A percentile compares a stretch with the other conserved stretches of the same genome.
Conservation (phyloP, 2,113 vertebrate species). For the Pyrgilauda ruficollis region DNA sequence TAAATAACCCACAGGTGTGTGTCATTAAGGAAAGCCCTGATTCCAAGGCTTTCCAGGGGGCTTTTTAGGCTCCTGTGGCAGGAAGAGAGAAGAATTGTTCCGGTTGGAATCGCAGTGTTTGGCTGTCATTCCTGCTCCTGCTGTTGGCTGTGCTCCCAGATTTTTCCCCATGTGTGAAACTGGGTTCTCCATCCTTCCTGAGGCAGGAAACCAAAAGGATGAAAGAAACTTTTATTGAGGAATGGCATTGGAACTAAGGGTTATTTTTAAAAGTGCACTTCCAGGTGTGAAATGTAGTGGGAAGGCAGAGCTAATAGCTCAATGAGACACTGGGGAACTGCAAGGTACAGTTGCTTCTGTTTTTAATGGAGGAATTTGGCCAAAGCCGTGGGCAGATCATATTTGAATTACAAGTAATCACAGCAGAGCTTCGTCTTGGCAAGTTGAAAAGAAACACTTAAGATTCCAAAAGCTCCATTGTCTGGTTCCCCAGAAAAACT, state of each 20-base stretch:
- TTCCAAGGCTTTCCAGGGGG: not conserved
- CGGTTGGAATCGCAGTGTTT: not conserved
- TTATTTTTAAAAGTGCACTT: not conserved
- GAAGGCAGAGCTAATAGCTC: not conserved
- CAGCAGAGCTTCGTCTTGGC: not conserved
- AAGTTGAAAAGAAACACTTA: not conserved
- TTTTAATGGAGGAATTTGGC: not conserved
- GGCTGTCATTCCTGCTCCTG: not conserved
- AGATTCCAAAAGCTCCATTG: not conserved
- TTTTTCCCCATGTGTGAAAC: rapidly evolving
- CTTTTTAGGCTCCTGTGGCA: not conserved
- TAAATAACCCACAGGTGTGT: not conserved
- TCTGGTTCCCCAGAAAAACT: not conserved
- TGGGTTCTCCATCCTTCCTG: not conserved
- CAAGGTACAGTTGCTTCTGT: not conserved
- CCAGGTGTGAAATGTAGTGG: not conserved
- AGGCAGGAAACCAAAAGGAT: not conserved
- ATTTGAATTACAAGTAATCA: not conserved
- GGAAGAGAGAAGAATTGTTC: not conserved
- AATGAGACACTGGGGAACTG: not conserved
- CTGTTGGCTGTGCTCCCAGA: not conserved
- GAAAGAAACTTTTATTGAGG: not conserved
- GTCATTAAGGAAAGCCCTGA: not conserved
- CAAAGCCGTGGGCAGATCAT: not conserved
- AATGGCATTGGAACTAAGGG: not conserved